Evolutionary conservation across 2,113 vertebrate species (phyloP).

Genomic region (Motacilla alba): DNA sequence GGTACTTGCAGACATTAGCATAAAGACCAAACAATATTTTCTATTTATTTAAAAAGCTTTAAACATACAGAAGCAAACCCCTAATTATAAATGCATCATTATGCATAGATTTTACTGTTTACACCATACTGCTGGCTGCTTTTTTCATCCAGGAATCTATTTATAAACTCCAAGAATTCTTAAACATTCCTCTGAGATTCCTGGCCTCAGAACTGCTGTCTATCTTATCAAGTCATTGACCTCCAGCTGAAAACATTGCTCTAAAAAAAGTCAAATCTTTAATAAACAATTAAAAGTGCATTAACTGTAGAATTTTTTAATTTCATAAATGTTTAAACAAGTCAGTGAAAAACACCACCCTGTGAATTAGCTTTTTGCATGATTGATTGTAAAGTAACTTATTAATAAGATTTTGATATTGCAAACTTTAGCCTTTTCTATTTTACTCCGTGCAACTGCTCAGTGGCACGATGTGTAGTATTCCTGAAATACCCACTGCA

Average conservation of each 20-base stretch:
- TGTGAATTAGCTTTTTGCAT: conserved; percentile 72
- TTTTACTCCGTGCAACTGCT: neutral
- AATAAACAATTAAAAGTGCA: conserved; percentile 74
- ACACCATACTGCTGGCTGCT: conserved; percentile 53
- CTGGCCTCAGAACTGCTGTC: conserved; percentile 56
- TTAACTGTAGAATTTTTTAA: conserved; percentile 68
- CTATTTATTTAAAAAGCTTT: conserved; percentile 67
- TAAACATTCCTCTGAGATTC: conserved; percentile 53
- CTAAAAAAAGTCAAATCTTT: conserved; percentile 67
- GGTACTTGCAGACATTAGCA: conserved; percentile 62
- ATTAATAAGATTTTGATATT: conserved; percentile 66
- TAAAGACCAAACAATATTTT: conserved; percentile 70
- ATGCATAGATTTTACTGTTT: conserved; percentile 53
- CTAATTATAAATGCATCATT: conserved; percentile 53
- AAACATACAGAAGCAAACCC: conserved; percentile 63
- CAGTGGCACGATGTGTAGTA: neutral
- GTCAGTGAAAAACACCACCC: conserved; percentile 74
- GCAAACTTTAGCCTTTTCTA: conserved; percentile 58
- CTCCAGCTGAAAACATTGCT: conserved; percentile 66
- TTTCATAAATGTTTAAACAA: conserved; percentile 70
- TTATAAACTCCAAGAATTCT: conserved; percentile 44
- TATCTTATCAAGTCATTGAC: conserved; percentile 59
- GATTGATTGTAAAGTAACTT: conserved; percentile 68
- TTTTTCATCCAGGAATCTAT: conserved; percentile 51
- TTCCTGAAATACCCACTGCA: conserved; percentile 45